Evolutionary conservation across 2,113 vertebrate species (phyloP).

Genomic region (cattle (Bos taurus)): ARS-UCD2.0 NC_037353.1:27147001-27147500

Average conservation of each 20-base stretch:
- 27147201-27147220: not conserved
- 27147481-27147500: too few species aligned
- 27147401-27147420: not conserved
- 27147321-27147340: not conserved
- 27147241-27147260: not conserved
- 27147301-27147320: not conserved
- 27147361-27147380: not conserved
- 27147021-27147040: not conserved
- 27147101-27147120: not conserved
- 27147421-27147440: not conserved
- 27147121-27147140: not conserved
- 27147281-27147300: not conserved
- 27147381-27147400: not conserved
- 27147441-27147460: too few species aligned
- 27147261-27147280: not conserved
- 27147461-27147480: accelerated
- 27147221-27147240: not conserved
- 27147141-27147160: not conserved
- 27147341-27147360: not conserved
- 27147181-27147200: not conserved
- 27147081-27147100: not conserved
- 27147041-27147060: not conserved
- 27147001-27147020: not conserved
- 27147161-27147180: not conserved
- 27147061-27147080: not conserved